Evolutionary conservation across 2,113 vertebrate genomes (phyloP).

Genomic region (Platycercus adscitus): DNA sequence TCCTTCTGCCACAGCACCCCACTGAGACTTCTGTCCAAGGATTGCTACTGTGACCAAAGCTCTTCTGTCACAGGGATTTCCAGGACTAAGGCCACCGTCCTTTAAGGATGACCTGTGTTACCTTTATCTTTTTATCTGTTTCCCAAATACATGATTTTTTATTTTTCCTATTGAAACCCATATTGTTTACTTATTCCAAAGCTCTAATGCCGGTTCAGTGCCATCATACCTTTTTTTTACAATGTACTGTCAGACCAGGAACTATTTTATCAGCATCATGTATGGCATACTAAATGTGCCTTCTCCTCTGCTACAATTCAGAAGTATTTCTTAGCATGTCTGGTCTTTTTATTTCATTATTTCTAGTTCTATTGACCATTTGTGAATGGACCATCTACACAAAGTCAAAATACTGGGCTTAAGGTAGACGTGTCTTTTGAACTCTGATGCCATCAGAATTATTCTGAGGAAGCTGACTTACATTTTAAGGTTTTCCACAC

Average conservation of each 20-base stretch:
- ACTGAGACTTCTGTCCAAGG: background rate
- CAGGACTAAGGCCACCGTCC: background rate
- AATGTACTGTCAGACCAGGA: background rate
- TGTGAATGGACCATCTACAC: background rate
- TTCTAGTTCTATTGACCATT: background rate
- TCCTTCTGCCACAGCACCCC: background rate
- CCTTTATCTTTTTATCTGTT: background rate
- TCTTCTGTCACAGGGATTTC: background rate
- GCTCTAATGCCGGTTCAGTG: background rate
- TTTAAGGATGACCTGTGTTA: background rate
- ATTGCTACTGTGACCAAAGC: background rate
- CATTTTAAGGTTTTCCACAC: background rate
- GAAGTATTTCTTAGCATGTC: background rate
- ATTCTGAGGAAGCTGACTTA: background rate
- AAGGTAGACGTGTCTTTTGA: background rate
- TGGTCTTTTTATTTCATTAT: background rate
- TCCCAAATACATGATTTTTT: background rate
- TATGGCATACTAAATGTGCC: background rate
- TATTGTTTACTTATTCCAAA: background rate
- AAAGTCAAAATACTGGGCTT: background rate
- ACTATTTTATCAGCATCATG: background rate
- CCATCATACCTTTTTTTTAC: background rate
- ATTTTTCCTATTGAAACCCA: background rate
- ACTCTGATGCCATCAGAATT: background rate
- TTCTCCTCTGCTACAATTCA: background rate